Percentiles rank a stretch among this genome's conserved stretches.
These are phyloP conservation scores for Altica lythri DNA, from an alignment of 2,888 invertebrate species.

Conservation along the genomic window DNA sequence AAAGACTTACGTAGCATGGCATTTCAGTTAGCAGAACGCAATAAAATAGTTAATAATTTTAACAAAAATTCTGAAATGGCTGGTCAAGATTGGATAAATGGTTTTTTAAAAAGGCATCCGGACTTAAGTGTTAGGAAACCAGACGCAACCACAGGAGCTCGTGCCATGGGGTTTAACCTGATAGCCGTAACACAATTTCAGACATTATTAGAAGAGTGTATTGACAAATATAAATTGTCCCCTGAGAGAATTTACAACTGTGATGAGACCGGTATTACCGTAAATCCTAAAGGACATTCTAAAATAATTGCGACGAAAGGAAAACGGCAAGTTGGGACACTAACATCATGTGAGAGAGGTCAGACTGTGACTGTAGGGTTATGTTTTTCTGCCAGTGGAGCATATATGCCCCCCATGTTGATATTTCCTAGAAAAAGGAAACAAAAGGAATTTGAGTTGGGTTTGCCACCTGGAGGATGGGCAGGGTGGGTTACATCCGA, in stretches of 20 bases:
- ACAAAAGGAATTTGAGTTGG: too few relatives aligned
- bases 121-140: too few relatives aligned
- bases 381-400: slow-evolving; percentile 20
- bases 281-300: slow-evolving; percentile 37
- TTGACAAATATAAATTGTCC: neutral
- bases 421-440: too few relatives aligned
- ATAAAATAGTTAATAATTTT: too few relatives aligned
- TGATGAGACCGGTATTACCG: slow-evolving; percentile 49
- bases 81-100: too few relatives aligned
- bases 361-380: slow-evolving; percentile 13
- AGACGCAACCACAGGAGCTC: too few relatives aligned
- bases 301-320: slow-evolving; percentile 34
- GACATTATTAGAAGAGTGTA: neutral
- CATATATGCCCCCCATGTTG: slow-evolving; percentile 17
- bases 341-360: slow-evolving; percentile 28
- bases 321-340: slow-evolving; percentile 27
- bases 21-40: too few relatives aligned
- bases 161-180: neutral
- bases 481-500: too few relatives aligned
- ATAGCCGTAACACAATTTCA: neutral
- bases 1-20: too few relatives aligned
- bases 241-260: neutral
- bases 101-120: too few relatives aligned
- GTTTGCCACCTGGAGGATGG: too few relatives aligned
- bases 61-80: too few relatives aligned